Evolutionary conservation across 2,888 invertebrate species (phyloP).

Genomic region (Nebria salina): DNA sequence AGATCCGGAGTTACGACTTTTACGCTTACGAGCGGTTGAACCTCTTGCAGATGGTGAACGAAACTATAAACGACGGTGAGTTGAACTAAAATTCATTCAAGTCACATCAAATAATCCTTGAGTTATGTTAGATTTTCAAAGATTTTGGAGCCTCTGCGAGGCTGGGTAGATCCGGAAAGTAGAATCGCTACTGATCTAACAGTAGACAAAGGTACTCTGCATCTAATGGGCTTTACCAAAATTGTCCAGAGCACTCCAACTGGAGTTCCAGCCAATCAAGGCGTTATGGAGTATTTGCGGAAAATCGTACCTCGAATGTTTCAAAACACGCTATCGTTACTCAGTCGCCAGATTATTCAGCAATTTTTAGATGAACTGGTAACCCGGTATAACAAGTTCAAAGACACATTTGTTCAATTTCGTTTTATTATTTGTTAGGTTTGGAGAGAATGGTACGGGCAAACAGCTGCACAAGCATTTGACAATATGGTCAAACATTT

Average conservation of each 20-base stretch:
- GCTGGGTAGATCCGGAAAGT: conserved; percentile 83
- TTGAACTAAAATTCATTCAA: background rate
- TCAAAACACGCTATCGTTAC: conserved; percentile 83
- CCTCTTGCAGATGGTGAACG: conserved; percentile 81
- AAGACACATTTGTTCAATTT: too few species aligned
- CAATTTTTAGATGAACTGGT: conserved; percentile 86
- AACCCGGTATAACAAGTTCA: conserved; percentile 52
- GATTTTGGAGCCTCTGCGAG: conserved; percentile 79
- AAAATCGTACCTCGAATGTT: conserved; percentile 91
- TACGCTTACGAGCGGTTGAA: conserved; percentile 84
- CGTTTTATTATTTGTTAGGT: conserved; percentile 56
- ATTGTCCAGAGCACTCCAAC: conserved; percentile 71
- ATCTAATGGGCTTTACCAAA: conserved; percentile 81
- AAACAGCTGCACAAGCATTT: conserved; percentile 80
- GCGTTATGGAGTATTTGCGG: conserved; percentile 86
- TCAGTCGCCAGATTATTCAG: conserved; percentile 87
- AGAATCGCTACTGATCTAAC: conserved; percentile 84
- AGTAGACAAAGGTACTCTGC: conserved; percentile 81
- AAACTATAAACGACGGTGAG: conserved; percentile 77
- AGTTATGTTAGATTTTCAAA: conserved; percentile 69
- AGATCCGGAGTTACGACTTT: conserved; percentile 76
- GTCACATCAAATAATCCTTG: background rate
- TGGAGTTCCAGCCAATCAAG: conserved; percentile 61
- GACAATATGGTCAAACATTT: conserved; percentile 83
- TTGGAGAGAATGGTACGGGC: conserved; percentile 88